Evolutionary conservation across 2,888 invertebrate species (phyloP).

Genomic region (Trilocha varians): DNA sequence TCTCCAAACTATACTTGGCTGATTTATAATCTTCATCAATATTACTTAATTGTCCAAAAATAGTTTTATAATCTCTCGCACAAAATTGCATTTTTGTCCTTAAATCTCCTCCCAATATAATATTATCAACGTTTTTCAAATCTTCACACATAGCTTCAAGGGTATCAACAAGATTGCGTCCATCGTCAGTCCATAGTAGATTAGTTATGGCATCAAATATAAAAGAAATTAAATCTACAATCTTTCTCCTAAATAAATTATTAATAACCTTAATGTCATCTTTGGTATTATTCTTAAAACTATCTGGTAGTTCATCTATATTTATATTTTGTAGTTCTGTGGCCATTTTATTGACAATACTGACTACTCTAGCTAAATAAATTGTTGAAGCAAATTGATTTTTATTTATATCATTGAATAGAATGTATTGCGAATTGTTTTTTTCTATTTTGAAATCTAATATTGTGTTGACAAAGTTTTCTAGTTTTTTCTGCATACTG

Average conservation of each 20-base stretch:
- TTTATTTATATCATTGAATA: constrained; percentile 40
- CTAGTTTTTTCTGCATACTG: constrained; percentile 34
- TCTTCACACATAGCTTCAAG: constrained; percentile 35
- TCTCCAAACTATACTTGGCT: constrained; percentile 32
- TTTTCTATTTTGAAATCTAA: constrained; percentile 38
- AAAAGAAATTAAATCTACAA: constrained; percentile 40
- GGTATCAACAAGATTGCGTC: constrained; percentile 32
- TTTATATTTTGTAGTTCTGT: constrained; percentile 27
- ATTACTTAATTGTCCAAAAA: constrained; percentile 32
- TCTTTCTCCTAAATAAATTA: constrained; percentile 43
- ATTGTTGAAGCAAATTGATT: constrained; percentile 39
- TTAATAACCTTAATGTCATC: constrained; percentile 32
- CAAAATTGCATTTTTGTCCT: constrained; percentile 44
- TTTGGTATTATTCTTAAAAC: constrained; percentile 24
- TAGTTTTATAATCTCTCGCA: constrained; percentile 34
- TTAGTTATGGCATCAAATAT: constrained; percentile 55
- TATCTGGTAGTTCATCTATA: constrained; percentile 16
- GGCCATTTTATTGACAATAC: constrained; percentile 41
- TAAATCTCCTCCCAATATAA: constrained; percentile 36
- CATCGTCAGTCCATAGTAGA: constrained; percentile 32
- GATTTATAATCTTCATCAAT: constrained; percentile 27
- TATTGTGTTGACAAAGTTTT: constrained; percentile 32
- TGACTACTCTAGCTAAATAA: constrained; percentile 47
- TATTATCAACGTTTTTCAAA: constrained; percentile 30
- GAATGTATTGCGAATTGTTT: constrained; percentile 30